phyloP scores from a whole-genome alignment of 2,888 invertebrate species.

The Julus scandinavius region DNA sequence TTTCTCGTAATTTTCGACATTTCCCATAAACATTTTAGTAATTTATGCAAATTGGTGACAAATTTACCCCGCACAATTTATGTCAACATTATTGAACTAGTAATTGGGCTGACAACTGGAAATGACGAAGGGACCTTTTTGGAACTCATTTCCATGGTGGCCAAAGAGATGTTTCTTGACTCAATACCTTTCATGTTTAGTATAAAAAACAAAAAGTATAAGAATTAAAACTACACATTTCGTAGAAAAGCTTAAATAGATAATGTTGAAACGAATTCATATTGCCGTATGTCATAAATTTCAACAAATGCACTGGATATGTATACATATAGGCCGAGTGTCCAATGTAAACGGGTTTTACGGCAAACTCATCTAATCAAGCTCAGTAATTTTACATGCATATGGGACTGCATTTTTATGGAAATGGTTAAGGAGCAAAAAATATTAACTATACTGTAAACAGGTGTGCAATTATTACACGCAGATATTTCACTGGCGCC shows the following conservation, averaged over 20 bases:
- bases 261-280: background rate
- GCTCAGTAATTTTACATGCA: background rate
- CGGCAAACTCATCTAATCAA: background rate
- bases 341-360: background rate
- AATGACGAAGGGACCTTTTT: too few species aligned
- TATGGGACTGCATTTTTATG: constrained; percentile 15
- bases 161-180: too few species aligned
- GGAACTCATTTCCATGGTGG: too few species aligned
- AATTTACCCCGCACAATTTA: too few species aligned
- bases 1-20: background rate
- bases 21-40: background rate
- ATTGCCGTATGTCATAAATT: too few species aligned
- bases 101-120: too few species aligned
- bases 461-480: constrained; percentile 1
- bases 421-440: background rate
- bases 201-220: too few species aligned
- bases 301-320: too few species aligned
- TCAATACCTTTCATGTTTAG: too few species aligned
- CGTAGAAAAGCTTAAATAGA: background rate
- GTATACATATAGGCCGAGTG: background rate
- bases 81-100: too few species aligned
- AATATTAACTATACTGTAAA: background rate
- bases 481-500: background rate
- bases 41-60: too few species aligned
- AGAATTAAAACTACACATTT: background rate